A percentile compares a stretch with the other conserved stretches of the same genome.
Conservation (phyloP, 2,888 invertebrate species). For the Pristionchus fissidentatus region DNA sequence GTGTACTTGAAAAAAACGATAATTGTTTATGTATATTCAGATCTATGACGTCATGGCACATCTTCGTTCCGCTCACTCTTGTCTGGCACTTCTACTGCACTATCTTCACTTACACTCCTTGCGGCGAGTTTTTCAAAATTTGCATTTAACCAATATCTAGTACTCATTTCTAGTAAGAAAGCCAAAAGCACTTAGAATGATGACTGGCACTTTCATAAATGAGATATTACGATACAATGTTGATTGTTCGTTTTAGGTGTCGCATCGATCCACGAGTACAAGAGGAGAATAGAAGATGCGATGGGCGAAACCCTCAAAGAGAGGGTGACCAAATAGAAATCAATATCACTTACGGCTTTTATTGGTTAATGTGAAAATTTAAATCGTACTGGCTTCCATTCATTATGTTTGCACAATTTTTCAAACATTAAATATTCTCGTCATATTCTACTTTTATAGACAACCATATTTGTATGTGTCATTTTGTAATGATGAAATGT, state of each 20-base stretch:
- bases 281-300: constrained; percentile 2
- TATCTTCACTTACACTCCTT: constrained; percentile 12
- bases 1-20: no score
- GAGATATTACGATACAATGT: not conserved
- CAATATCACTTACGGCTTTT: no score
- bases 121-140: not conserved
- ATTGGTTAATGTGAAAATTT: no score
- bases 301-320: constrained; percentile 3
- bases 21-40: no score
- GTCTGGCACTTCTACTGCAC: not conserved
- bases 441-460: no score
- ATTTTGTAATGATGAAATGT: no score
- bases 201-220: no score
- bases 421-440: no score
- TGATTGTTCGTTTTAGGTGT: not conserved
- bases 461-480: no score
- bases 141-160: not conserved
- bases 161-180: not conserved
- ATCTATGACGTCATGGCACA: not conserved
- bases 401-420: no score
- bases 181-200: not conserved
- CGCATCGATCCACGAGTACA: not conserved
- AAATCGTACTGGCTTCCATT: no score
- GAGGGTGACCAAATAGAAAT: no score
- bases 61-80: not conserved